Conservation (phyloP, 2,113 vertebrate species). For the Thymallus thymallus region DNA sequence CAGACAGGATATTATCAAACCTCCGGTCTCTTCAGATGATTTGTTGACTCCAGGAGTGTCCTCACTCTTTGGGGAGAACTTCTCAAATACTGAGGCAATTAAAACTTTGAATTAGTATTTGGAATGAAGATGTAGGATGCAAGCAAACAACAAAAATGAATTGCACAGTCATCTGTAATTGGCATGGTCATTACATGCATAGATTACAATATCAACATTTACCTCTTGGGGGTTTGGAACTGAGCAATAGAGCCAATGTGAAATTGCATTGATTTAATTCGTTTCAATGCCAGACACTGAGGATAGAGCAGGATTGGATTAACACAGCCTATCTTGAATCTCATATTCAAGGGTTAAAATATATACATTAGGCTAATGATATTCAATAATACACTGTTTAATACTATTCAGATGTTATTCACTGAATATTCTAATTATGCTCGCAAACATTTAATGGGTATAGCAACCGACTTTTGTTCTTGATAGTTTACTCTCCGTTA, state of each 20-base stretch:
- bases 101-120: constrained; percentile 4
- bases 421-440: too few species aligned
- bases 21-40: constrained; percentile 41
- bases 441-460: too few species aligned
- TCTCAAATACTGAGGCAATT: constrained; percentile 69
- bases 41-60: constrained; percentile 40
- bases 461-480: too few species aligned
- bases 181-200: too few species aligned
- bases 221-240: constrained; percentile 75
- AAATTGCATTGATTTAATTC: constrained; percentile 38
- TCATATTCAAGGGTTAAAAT: not conserved
- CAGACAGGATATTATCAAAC: constrained; percentile 14
- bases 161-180: too few species aligned
- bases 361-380: too few species aligned
- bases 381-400: too few species aligned
- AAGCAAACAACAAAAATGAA: too few species aligned
- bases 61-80: constrained; percentile 66
- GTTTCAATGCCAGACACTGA: constrained; percentile 44
- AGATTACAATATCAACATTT: constrained; percentile 5
- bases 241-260: constrained; percentile 45
- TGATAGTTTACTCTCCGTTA: too few species aligned
- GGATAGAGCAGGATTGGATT: constrained; percentile 10
- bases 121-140: not conserved
- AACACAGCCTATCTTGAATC: not conserved
- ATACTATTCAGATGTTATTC: too few species aligned